These are phyloP conservation scores for Helostoma temminkii DNA, from an alignment of 2,797 vertebrate species.

Conservation along the genomic window DNA sequence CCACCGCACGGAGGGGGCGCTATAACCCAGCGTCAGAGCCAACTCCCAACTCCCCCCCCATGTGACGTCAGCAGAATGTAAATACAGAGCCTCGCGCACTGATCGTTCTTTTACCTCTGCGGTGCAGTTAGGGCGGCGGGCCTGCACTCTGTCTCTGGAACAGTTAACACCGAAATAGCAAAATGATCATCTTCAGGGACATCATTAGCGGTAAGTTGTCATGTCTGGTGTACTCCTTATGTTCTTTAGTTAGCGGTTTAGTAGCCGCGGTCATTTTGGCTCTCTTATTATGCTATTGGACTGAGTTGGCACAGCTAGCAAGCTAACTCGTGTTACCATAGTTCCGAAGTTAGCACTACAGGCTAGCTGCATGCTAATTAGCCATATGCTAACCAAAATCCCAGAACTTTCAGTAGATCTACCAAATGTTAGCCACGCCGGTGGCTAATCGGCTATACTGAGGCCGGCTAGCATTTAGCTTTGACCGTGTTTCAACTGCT, in stretches of 20 bases:
- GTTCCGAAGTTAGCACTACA: constrained; percentile 8
- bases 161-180: constrained; percentile 42
- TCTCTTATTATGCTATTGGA: neutral
- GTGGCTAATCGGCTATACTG: neutral
- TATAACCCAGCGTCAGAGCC: neutral
- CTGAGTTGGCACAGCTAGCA: constrained; percentile 1
- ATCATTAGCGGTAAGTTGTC: constrained; percentile 54
- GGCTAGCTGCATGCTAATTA: neutral
- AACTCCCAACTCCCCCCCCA: no score
- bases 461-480: neutral
- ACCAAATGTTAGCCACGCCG: constrained; percentile 16
- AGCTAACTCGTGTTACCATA: constrained; percentile 54
- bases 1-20: constrained; percentile 32
- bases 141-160: constrained; percentile 35
- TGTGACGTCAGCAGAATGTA: constrained; percentile 76
- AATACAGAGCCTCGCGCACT: constrained; percentile 40
- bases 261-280: neutral
- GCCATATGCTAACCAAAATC: neutral
- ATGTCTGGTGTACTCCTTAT: rapidly evolving
- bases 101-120: constrained; percentile 70
- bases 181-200: constrained; percentile 81
- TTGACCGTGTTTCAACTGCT: neutral
- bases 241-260: rapidly evolving
- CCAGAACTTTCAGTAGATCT: neutral
- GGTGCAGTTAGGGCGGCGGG: constrained; percentile 38